Percentiles rank a stretch among this genome's conserved stretches.
phyloP scores from a whole-genome alignment of 2,888 invertebrate genomes.

The Cheilosia vulpina region DNA sequence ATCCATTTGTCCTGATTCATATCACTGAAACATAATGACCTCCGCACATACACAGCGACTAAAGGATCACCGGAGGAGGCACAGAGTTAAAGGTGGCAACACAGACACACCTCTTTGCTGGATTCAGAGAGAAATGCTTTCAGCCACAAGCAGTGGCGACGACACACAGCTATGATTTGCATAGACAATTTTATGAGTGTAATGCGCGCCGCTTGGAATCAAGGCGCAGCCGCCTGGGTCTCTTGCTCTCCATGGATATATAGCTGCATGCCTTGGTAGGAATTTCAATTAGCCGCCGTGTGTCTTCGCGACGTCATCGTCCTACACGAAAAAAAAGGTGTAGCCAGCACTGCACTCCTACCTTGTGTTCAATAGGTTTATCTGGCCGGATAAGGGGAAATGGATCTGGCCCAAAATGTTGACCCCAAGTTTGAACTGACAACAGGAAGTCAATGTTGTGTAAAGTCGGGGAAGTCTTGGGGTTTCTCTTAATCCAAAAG shows the following conservation, averaged over 20 bases:
- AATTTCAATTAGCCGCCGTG: slow-evolving; percentile 60
- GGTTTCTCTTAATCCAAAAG: slow-evolving; percentile 56
- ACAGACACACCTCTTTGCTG: slow-evolving; percentile 60
- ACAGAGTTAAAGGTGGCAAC: slow-evolving; percentile 43
- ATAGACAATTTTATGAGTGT: slow-evolving; percentile 63
- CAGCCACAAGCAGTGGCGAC: slow-evolving; percentile 16
- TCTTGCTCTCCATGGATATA: slow-evolving; percentile 28
- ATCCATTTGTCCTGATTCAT: slow-evolving; percentile 49
- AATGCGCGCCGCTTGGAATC: slow-evolving; percentile 41
- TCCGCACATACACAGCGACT: neutral
- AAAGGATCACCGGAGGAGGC: slow-evolving; percentile 44
- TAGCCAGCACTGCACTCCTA: slow-evolving; percentile 57
- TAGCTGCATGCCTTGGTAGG: slow-evolving; percentile 21
- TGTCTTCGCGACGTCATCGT: too few relatives aligned
- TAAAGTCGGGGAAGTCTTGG: slow-evolving; percentile 36
- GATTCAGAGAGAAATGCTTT: slow-evolving; percentile 64
- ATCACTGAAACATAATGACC: slow-evolving; percentile 44
- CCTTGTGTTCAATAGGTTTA: slow-evolving; percentile 14
- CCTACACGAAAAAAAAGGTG: slow-evolving; percentile 53
- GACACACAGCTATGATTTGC: slow-evolving; percentile 53
- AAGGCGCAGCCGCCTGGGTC: slow-evolving; percentile 64
- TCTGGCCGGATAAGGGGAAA: slow-evolving; percentile 24
- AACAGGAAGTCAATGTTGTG: slow-evolving; percentile 48
- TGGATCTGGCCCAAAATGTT: slow-evolving; percentile 43
- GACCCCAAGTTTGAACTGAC: slow-evolving; percentile 10